Evolutionary conservation across 2,797 vertebrate genomes (phyloP), one percentile per base, ranked within the genome.

Genomic region (Cirrhinus molitorella): DNA sequence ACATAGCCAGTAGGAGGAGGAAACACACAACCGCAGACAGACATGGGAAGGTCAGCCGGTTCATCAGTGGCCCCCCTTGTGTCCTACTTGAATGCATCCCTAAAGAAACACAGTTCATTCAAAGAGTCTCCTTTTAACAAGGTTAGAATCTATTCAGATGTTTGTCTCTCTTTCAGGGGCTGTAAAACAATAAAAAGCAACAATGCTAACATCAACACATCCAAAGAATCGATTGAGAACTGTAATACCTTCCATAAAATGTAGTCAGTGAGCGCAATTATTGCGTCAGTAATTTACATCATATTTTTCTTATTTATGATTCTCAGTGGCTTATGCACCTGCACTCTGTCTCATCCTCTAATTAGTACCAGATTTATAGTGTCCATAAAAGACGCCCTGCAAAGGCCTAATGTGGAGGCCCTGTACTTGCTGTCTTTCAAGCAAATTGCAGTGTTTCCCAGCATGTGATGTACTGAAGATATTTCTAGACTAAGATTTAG

Each of bases 291-390:
- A 25, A 70, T 78, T 78, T 59, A 77, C 23, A 19, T 23, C 3
- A 21, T 77, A 21, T 61, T 59, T 61, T 31, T 40, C 37, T 43
- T 12, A 67, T 82, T 76, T 34, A 83, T 71, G 74, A 47, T 49
- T 71, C 65, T 28, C 72, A 10, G 31, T 76, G 59, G 45, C 71
- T 63, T 43, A 21, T 51, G 63, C 61, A 66, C 61, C 47, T 83
- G 73, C 21, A 70, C 40, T 67, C 61, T 78, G 74, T 78, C 81
- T 78, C 65, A 6, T 25, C 53, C 45, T 70, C 25, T 78, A 83
- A 83, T 83, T 83, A 83, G 34, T 34, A 70, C 14, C 65, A 70
- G 65, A 83, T 83, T 83, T 78, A 83, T 78, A 31, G n/a, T 61
- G 74, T 78, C 74, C 53, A 61, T 83, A 70, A 77, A 83, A 70